A percentile compares a stretch with the other conserved stretches of the same genome.
These are phyloP conservation scores for Ooceraea biroi DNA, from an alignment of 1,140 invertebrate genomes.

Conservation along the genomic window DNA sequence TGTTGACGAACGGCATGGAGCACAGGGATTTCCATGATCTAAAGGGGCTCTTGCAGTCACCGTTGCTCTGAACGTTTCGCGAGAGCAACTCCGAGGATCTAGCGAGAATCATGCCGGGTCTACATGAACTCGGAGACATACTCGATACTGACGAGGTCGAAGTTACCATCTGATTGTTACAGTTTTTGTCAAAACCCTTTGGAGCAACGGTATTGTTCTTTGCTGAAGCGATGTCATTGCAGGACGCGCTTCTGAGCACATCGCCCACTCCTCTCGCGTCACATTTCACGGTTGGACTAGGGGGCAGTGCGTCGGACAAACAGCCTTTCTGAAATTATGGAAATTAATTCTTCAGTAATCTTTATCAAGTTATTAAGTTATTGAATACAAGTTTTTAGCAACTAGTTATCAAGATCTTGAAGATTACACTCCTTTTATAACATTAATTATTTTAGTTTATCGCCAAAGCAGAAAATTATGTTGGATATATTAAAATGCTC, in stretches of 20 bases:
- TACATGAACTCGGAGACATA: conserved; percentile 71
- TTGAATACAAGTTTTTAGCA: background rate
- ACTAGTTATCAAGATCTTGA: too few relatives aligned
- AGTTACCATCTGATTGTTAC: conserved; percentile 74
- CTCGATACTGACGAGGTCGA: too few relatives aligned
- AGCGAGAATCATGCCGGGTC: conserved; percentile 83
- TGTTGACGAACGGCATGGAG: conserved; percentile 77
- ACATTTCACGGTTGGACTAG: conserved; percentile 66
- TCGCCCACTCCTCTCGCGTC: conserved; percentile 80
- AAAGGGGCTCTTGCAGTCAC: conserved; percentile 67
- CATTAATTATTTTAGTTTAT: background rate
- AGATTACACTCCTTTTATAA: too few relatives aligned
- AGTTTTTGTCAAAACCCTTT: conserved; percentile 78
- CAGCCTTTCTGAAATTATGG: conserved; percentile 87
- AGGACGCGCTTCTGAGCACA: conserved; percentile 82
- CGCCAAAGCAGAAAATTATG: background rate
- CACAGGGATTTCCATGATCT: conserved; percentile 81
- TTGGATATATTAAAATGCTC: background rate
- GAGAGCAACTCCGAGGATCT: conserved; percentile 82
- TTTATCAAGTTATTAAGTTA: too few relatives aligned
- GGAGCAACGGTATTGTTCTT: conserved; percentile 64
- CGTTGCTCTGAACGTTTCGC: conserved; percentile 26
- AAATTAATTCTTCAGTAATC: background rate
- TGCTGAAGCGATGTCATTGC: conserved; percentile 81
- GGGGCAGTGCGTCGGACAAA: conserved; percentile 89